phyloP scores from a whole-genome alignment of 2,797 vertebrate species.

The Allenopithecus nigroviridis region DNA sequence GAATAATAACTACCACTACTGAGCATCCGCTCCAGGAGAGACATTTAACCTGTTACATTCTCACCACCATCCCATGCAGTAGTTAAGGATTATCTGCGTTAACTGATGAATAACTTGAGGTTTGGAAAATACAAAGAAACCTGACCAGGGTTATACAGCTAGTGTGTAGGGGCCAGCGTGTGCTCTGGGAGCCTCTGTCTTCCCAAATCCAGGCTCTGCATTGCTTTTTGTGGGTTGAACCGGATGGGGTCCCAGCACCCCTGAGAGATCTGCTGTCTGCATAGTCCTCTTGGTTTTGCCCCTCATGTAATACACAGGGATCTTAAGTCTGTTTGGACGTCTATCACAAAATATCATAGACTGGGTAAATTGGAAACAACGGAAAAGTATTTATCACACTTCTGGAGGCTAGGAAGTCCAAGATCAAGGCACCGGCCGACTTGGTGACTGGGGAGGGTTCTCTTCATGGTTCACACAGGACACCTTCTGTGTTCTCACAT shows the following conservation, averaged over 20 bases:
- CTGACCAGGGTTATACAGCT: not conserved
- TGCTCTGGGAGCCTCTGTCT: fast-evolving
- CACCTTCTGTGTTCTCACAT: not conserved
- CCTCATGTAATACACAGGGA: not conserved
- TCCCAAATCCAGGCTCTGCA: not conserved
- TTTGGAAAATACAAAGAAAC: not conserved
- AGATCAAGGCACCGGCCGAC: not conserved
- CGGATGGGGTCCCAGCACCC: not conserved
- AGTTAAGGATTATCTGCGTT: not conserved
- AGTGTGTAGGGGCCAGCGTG: fast-evolving
- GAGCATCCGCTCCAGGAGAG: not conserved
- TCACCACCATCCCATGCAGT: not conserved
- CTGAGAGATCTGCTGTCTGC: not conserved
- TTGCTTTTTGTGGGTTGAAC: not conserved
- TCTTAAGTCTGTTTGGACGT: not conserved
- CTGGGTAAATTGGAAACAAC: not conserved
- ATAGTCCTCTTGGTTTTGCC: not conserved
- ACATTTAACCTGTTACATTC: not conserved
- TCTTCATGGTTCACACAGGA: not conserved
- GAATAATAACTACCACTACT: not conserved
- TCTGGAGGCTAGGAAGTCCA: not conserved
- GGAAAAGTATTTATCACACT: not conserved
- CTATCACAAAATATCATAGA: not conserved
- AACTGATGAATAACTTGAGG: not conserved
- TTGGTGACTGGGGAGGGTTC: too few relatives aligned